Conservation (phyloP, 2,113 vertebrate species). For the Emydocephalus ijimae region DNA sequence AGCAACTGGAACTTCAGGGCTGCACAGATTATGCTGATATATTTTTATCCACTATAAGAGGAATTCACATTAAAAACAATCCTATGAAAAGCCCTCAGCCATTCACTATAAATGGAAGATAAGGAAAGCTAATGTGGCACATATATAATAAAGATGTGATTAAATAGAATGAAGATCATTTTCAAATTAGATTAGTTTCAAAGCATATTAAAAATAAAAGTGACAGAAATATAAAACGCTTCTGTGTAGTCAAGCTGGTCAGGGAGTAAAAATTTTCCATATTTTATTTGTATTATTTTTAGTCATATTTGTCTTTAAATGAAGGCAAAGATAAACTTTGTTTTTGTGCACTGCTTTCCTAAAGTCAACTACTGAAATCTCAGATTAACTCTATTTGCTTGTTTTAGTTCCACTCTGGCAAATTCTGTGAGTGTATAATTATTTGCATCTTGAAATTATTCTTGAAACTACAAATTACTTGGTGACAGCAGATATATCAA, state of each 20-base stretch:
- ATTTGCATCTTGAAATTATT: background rate
- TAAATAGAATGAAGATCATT: background rate
- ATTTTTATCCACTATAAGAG: background rate
- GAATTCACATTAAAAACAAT: background rate
- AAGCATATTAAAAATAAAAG: background rate
- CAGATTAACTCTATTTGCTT: background rate
- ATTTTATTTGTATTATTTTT: background rate
- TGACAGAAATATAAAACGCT: background rate
- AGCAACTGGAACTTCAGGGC: background rate
- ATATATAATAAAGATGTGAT: background rate
- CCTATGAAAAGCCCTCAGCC: background rate
- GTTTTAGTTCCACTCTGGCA: background rate
- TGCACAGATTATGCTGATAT: background rate
- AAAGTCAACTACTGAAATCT: background rate
- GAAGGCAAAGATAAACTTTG: background rate
- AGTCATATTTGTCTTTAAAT: background rate
- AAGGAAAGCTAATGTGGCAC: background rate
- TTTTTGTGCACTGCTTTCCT: background rate
- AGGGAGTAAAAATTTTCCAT: background rate
- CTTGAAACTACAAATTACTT: background rate
- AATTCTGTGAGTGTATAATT: background rate
- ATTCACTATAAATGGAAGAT: background rate
- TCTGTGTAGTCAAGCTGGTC: background rate
- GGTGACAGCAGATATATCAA: background rate
- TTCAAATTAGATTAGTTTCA: background rate